Percentiles rank a stretch among this genome's conserved stretches.
These are phyloP conservation scores for Tenthredo notha DNA, from an alignment of 2,888 invertebrate species.

Conservation along the genomic window DNA sequence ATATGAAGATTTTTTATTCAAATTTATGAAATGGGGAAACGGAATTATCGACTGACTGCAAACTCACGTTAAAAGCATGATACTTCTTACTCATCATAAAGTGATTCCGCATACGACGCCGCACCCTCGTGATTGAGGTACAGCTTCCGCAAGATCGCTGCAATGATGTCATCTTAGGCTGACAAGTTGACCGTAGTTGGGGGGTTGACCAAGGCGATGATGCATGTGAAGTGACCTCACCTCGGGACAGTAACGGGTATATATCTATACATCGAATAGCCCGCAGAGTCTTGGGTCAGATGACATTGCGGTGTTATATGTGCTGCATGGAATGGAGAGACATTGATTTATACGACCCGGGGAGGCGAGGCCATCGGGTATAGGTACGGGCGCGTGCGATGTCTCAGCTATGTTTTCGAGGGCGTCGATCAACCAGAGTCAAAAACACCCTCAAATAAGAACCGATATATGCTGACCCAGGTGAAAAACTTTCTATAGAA, in stretches of 20 bases:
- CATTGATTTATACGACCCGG: slow-evolving; percentile 69
- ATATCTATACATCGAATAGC: slow-evolving; percentile 38
- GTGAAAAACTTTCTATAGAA: neutral
- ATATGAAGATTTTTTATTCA: neutral
- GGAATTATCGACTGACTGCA: neutral
- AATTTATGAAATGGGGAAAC: neutral
- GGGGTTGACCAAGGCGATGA: slow-evolving; percentile 60
- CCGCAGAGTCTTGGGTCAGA: slow-evolving; percentile 58
- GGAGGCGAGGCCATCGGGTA: slow-evolving; percentile 59
- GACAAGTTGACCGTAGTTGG: slow-evolving; percentile 48
- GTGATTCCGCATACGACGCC: slow-evolving; percentile 23
- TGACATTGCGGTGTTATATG: slow-evolving; percentile 68
- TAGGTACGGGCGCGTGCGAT: slow-evolving; percentile 43
- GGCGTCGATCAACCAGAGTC: slow-evolving; percentile 1
- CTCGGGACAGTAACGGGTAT: slow-evolving; percentile 22
- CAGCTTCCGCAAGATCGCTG: slow-evolving; percentile 13
- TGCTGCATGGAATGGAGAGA: slow-evolving; percentile 65
- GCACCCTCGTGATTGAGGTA: slow-evolving; percentile 26
- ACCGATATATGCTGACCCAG: neutral
- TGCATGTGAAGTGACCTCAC: slow-evolving; percentile 66
- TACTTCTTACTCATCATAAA: neutral
- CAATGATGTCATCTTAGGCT: slow-evolving; percentile 50
- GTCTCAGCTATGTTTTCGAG: slow-evolving; percentile 17
- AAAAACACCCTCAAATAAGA: slow-evolving; percentile 15
- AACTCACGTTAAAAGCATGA: neutral